Evolutionary conservation across 2,888 invertebrate genomes (phyloP).

Genomic region (Lepidochrysops patricia): DNA sequence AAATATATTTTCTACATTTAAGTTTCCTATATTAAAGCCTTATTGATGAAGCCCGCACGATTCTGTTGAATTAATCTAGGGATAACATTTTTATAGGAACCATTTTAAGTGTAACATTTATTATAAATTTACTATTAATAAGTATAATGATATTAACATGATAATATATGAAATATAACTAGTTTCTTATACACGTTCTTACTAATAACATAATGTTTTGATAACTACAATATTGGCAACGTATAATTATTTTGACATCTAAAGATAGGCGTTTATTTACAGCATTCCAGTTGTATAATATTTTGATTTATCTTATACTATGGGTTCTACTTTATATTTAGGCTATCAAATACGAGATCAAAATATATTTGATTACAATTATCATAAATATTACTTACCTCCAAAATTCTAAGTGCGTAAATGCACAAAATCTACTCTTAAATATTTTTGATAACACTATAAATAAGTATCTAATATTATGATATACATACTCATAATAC

Average conservation of each 20-base stretch:
- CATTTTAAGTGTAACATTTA: background rate
- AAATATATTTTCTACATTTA: background rate
- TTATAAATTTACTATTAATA: background rate
- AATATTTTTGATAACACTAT: background rate
- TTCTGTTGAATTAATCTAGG: constrained; percentile 10
- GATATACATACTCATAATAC: too few relatives aligned
- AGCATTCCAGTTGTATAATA: background rate
- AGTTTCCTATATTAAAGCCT: constrained; percentile 9
- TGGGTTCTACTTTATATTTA: background rate
- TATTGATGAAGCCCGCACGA: constrained; percentile 21
- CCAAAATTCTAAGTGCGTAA: background rate
- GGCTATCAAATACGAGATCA: background rate
- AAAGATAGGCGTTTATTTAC: background rate
- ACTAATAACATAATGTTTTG: too few relatives aligned
- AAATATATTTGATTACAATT: background rate
- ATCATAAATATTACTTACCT: background rate
- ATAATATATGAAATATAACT: background rate
- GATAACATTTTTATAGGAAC: background rate
- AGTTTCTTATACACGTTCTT: background rate
- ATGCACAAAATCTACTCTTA: background rate
- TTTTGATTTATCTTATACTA: background rate
- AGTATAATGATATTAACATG: background rate
- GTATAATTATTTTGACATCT: background rate
- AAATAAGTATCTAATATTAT: too few relatives aligned
- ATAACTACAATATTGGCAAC: too few relatives aligned